Percentiles rank a stretch among this genome's conserved stretches.
Conservation (phyloP, 2,113 vertebrate species). For the Ivindomyrus marchei region DNA sequence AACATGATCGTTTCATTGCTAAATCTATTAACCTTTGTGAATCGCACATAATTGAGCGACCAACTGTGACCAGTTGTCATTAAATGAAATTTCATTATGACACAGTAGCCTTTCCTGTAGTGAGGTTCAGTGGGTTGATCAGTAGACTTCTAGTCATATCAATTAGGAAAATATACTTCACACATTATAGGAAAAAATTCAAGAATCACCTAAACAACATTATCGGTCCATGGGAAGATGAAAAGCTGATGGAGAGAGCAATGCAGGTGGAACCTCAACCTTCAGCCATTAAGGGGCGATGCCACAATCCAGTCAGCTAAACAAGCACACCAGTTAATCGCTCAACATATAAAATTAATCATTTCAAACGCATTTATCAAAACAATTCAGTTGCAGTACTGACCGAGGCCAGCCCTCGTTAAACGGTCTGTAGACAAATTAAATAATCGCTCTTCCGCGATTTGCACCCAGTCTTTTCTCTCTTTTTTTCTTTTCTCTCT, state of each 20-base stretch:
- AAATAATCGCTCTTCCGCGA: slow-evolving; percentile 20
- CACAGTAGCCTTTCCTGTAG: neutral
- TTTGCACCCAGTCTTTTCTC: slow-evolving; percentile 32
- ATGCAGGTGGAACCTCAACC: neutral
- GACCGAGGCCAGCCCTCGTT: neutral
- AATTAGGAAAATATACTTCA: neutral
- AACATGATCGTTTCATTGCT: neutral
- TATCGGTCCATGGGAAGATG: neutral
- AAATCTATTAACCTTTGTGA: neutral
- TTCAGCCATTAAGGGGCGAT: neutral
- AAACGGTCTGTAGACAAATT: neutral
- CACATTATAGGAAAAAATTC: neutral
- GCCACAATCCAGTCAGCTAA: neutral
- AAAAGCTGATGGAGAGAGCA: neutral
- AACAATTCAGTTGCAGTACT: neutral
- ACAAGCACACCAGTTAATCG: neutral
- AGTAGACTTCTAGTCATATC: neutral
- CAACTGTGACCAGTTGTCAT: neutral
- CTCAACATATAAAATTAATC: neutral
- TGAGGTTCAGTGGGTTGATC: neutral
- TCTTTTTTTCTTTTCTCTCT: slow-evolving; percentile 41
- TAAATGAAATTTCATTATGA: neutral
- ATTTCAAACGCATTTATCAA: neutral
- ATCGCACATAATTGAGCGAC: neutral
- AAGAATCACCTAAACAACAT: neutral